Percentiles rank a stretch among this genome's conserved stretches.
Evolutionary conservation across 2,113 vertebrate species (phyloP).

Genomic region (Plectropomus leopardus): DNA sequence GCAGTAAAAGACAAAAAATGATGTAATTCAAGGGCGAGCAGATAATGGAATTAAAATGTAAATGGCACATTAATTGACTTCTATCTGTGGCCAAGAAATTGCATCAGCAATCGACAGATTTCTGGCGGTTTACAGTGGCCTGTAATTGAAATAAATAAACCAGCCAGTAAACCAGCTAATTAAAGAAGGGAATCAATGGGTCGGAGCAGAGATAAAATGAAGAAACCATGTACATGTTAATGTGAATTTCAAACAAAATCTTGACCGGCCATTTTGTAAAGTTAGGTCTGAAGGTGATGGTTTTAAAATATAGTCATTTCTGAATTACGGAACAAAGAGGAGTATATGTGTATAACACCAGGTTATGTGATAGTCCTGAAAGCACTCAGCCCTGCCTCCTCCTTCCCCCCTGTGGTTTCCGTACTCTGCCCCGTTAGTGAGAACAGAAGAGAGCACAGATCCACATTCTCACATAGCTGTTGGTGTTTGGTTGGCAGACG

Average conservation of each 20-base stretch:
- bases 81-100: conserved; percentile 33
- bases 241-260: conserved; percentile 34
- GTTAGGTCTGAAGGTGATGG: conserved; percentile 13
- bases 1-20: conserved; percentile 18
- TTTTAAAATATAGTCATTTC: background rate
- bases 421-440: background rate
- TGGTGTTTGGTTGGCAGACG: background rate
- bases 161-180: conserved; percentile 40
- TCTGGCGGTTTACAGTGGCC: conserved; percentile 25
- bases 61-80: conserved; percentile 41
- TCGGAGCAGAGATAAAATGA: conserved; percentile 45
- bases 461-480: background rate
- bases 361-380: background rate
- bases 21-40: conserved; percentile 40
- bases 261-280: conserved; percentile 18
- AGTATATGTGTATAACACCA: conserved; percentile 3
- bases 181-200: conserved; percentile 39
- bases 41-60: conserved; percentile 50
- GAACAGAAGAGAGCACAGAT: background rate
- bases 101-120: conserved; percentile 41
- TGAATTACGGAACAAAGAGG: background rate
- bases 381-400: background rate
- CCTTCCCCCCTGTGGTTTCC: background rate
- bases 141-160: conserved; percentile 55
- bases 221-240: conserved; percentile 28